Percentiles rank a stretch among this genome's conserved stretches.
These are phyloP conservation scores for Phyllotreta cruciferae DNA, from an alignment of 2,888 invertebrate genomes.

Conservation along the genomic window DNA sequence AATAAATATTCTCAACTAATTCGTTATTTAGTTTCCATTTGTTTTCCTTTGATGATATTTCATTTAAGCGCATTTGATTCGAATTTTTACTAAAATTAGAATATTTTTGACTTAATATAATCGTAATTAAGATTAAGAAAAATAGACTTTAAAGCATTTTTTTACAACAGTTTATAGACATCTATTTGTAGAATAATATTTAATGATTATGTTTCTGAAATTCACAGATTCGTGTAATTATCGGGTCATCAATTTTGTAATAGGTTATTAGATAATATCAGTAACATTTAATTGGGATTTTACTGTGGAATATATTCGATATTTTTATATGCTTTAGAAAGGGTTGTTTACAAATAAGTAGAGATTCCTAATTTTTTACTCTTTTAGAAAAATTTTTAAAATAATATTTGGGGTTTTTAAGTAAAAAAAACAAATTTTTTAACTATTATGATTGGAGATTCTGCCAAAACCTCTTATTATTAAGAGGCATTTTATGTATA, in stretches of 20 bases:
- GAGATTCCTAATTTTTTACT: too few species aligned
- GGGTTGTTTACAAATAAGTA: too few species aligned
- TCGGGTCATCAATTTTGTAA: background rate
- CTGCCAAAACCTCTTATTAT: too few species aligned
- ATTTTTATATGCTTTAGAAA: too few species aligned
- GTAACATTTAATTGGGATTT: too few species aligned
- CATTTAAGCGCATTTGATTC: slow-evolving; percentile 17
- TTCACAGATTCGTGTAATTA: slow-evolving; percentile 14
- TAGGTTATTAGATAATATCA: too few species aligned
- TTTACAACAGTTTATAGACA: slow-evolving; percentile 17
- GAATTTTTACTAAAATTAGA: slow-evolving; percentile 4
- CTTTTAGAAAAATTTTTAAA: too few species aligned
- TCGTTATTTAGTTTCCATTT: slow-evolving; percentile 4
- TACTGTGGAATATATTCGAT: too few species aligned
- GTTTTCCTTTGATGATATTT: slow-evolving; percentile 22
- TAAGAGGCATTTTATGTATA: too few species aligned
- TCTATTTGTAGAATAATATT: slow-evolving; percentile 7
- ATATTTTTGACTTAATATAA: slow-evolving; percentile 5
- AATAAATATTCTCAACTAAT: slow-evolving; percentile 23
- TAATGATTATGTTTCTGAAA: slow-evolving; percentile 12
- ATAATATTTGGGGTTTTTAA: too few species aligned
- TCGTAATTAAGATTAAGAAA: slow-evolving; percentile 12
- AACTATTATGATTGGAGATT: too few species aligned
- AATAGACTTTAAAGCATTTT: slow-evolving; percentile 15
- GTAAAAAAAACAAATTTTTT: too few species aligned